These are phyloP conservation scores for Tachystola acroxantha DNA, from an alignment of 2,888 invertebrate species.

Conservation along the genomic window DNA sequence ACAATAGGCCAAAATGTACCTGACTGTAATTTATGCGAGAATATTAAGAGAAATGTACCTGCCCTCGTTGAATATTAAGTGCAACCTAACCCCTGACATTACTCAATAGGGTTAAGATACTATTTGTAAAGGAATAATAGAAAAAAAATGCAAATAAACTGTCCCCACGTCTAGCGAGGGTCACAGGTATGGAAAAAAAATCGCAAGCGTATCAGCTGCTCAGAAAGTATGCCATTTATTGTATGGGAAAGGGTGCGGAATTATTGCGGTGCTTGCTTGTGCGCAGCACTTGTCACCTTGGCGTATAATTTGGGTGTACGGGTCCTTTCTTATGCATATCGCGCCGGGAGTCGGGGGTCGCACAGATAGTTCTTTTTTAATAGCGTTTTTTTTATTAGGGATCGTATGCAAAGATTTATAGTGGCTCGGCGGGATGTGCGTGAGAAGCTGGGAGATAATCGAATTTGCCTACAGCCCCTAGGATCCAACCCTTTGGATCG, in stretches of 20 bases:
- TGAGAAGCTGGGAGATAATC: constrained; percentile 74
- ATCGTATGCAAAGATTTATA: constrained; percentile 76
- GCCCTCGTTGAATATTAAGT: constrained; percentile 79
- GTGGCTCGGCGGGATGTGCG: constrained; percentile 65
- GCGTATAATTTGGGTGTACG: constrained; percentile 74
- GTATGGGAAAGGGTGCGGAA: constrained; percentile 19
- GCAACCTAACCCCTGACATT: constrained; percentile 79
- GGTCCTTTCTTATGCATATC: constrained; percentile 70
- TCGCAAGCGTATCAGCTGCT: constrained; percentile 42
- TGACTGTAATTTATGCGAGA: constrained; percentile 79
- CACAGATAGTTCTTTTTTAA: constrained; percentile 67
- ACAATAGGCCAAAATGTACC: constrained; percentile 76
- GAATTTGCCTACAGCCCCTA: constrained; percentile 74
- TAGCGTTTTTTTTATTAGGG: constrained; percentile 66
- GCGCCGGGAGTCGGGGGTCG: constrained; percentile 58
- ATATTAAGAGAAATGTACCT: constrained; percentile 79
- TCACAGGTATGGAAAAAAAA: constrained; percentile 51
- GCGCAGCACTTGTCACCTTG: constrained; percentile 68
- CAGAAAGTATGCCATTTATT: constrained; percentile 50
- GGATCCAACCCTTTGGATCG: constrained; percentile 62
- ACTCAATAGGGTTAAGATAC: constrained; percentile 77
- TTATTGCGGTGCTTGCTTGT: constrained; percentile 42
- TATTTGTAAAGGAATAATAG: constrained; percentile 72
- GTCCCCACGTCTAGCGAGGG: constrained; percentile 65
- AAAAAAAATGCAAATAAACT: constrained; percentile 77